Base-by-base conservation (phyloP, 2,113 vertebrate species). In the Sebastes schlegelii region DNA sequence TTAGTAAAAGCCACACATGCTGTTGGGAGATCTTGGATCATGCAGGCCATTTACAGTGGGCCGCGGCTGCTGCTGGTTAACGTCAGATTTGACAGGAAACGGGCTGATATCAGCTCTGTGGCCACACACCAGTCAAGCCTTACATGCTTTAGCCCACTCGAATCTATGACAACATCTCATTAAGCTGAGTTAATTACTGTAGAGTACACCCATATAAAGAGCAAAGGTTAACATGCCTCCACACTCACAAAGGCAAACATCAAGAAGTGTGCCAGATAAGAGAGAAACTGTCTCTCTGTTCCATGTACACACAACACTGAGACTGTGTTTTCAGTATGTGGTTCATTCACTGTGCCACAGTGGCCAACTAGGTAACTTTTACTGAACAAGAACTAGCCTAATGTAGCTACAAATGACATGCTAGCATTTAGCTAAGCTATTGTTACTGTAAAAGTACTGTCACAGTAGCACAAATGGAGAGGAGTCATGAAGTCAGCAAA, bases 121-220 rank as follows among this genome's bases (percentile, higher is more conserved):
- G 11, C 23, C 52, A 26, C 51, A 40, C 61, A 70, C 9, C 71
- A 72, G 66, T 13, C 23, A 60, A 13, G 67, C 42, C 46, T 17
- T 6, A 10, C n/a, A 40, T 3, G 51, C 54, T 83, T 66, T 19
- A 19, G 60, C 11, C 4, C 61, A 87, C 13, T 61, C 58, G 8
- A 72, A 75, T 65, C 26, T 26, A 11, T 63, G 75, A 85, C 42
- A 49, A 51, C 40, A 42, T 46, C 65, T 82, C 65, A 88, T 52
- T 60, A 74, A 74, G 40, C 72, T 52, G 68, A 74, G 62, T 62
- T 72, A 46, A 85, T 80, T 83, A 79, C 40, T 48, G 46, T 19
- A 9, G 23, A 55, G 54, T 8, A 13, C 69, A 23, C 46, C 6
- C 45, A 10, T 11, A 5, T 60, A 42, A 42, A 86, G 81, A 43